Percentiles rank a stretch among this genome's conserved stretches.
phyloP scores from a whole-genome alignment of 2,888 invertebrate genomes.

The Hemicrepidius hirtus region DNA sequence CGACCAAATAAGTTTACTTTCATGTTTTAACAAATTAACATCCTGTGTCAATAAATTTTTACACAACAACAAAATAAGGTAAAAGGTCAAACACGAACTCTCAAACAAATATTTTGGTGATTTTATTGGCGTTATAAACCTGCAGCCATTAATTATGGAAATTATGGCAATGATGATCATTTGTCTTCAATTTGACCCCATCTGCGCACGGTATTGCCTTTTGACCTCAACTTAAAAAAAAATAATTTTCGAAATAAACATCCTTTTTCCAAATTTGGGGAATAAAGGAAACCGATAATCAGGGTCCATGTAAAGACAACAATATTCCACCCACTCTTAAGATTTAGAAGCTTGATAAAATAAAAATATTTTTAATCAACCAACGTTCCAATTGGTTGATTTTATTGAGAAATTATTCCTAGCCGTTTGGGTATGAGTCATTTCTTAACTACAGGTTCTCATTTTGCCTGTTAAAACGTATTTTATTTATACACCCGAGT shows the following conservation, averaged over 20 bases:
- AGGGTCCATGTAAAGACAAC: no score
- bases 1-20: no score
- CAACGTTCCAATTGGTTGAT: conserved; percentile 1
- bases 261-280: no score
- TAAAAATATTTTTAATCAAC: no score
- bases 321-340: no score
- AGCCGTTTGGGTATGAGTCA: conserved; percentile 31
- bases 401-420: conserved; percentile 32
- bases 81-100: conserved; percentile 32
- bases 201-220: conserved; percentile 3
- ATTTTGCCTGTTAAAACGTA: conserved; percentile 13
- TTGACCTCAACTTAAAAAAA: background rate
- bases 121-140: conserved; percentile 16
- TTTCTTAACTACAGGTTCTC: conserved; percentile 20
- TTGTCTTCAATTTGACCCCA: conserved; percentile 5
- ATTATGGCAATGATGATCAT: conserved; percentile 2
- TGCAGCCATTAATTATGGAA: conserved; percentile 27
- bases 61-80: conserved; percentile 12
- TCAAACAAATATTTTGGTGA: conserved; percentile 11
- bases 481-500: conserved; percentile 38
- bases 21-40: background rate
- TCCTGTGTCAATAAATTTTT: background rate
- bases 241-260: no score
- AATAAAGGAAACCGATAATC: no score
- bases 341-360: no score